Evolutionary conservation across 92 coral and sea anemone genomes (phyloP), one percentile per base, ranked within the genome.

Genomic region (Porites lobata): DNA sequence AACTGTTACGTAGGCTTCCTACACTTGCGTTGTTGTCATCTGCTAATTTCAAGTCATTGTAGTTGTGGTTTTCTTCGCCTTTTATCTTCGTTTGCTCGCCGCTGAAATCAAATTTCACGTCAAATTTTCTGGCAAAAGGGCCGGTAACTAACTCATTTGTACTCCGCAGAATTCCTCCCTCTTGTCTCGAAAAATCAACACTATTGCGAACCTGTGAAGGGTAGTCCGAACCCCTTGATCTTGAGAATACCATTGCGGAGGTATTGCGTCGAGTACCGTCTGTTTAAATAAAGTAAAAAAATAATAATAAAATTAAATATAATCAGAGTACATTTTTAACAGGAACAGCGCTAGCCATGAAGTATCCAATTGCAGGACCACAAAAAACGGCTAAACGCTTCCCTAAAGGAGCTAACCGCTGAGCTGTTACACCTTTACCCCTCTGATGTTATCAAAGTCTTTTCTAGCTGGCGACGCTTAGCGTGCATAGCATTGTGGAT

Each of bases 201-300:
- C 78, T 70, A 57, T 82, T 70, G 10, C 84, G 75, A 51, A 52
- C 52, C 14, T 22, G n/a, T 18, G 69, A 9, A 0, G 38, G 52
- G 43, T 18, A 71, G 24, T 77, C 18, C 9, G 68, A 43, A 38
- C 47, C 47, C 6, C 47, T 38, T 1, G 69, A 26, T 6, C 68
- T 69, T 6, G 86, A 71, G 20, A 17, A 56, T 57, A n/a, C 8
- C 14, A 38, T 20, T 5, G 5, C 19, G 6, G 85, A 81, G 32
- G 68, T 69, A 53, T 50, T 64, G 12, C 86, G 78, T 18, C 69
- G 70, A n/a, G 78, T 82, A 52, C 58, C 57, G 38, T 82, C 86
- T 82, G 69, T 70, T 18, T 8, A 26, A 8, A 6, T 14, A 20
- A n/a, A 12, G 20, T 17, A 17, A 4, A 21, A 81, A 52, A 66